These are phyloP conservation scores for Diaphora mendica DNA, from an alignment of 2,888 invertebrate genomes.

Conservation along the genomic window DNA sequence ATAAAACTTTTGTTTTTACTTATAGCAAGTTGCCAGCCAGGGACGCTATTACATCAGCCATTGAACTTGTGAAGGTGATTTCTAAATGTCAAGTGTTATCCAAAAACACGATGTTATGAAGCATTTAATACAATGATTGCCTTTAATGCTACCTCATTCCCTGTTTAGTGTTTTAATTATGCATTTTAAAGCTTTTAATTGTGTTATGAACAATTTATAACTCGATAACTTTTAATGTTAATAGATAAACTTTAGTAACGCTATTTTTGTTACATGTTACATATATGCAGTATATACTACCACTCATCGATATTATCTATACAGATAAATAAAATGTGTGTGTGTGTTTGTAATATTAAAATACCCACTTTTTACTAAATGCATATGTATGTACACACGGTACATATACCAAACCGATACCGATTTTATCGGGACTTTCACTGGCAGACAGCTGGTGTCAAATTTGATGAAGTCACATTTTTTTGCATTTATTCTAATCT, in stretches of 20 bases:
- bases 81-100: slow-evolving; percentile 48
- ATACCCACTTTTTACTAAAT: too few relatives aligned
- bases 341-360: too few relatives aligned
- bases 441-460: too few relatives aligned
- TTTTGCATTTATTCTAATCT: too few relatives aligned
- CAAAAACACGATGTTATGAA: slow-evolving; percentile 22
- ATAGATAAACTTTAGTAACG: background rate
- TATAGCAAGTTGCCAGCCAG: background rate
- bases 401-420: too few relatives aligned
- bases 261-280: too few relatives aligned
- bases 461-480: too few relatives aligned
- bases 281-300: too few relatives aligned
- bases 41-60: slow-evolving; percentile 18
- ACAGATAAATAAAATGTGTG: too few relatives aligned
- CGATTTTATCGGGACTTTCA: too few relatives aligned
- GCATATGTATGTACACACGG: too few relatives aligned
- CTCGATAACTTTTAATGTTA: background rate
- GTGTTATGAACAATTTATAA: background rate
- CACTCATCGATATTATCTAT: too few relatives aligned
- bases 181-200: background rate
- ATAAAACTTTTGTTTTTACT: background rate
- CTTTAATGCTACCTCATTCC: background rate
- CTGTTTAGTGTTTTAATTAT: background rate
- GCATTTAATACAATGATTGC: slow-evolving; percentile 23
- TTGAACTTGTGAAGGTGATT: slow-evolving; percentile 50